Evolutionary conservation across 1,140 invertebrate species (phyloP), one percentile per base, ranked within the genome.

Genomic region (Brachionus asplanchnoidis): DNA sequence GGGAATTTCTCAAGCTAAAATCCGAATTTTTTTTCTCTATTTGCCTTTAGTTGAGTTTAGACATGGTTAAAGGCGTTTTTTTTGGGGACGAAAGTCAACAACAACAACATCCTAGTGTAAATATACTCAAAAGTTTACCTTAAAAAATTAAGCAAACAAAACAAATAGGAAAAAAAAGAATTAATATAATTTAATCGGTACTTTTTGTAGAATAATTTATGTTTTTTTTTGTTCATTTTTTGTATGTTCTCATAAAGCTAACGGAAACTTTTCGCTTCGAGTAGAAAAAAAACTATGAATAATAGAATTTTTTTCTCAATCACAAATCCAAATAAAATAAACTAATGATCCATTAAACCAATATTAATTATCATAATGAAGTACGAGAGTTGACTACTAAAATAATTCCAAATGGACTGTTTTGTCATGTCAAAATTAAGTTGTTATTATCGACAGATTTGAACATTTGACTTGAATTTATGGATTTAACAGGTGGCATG

Each of bases 291-390:
- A 73, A 17, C 68, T 17, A 73, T 73, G 68, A 73, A 73, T 73
- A 73, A 73, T 73, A 73, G 14, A 20, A 36, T 42, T 42, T 73
- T 36, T 42, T 40, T 40, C 36, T 40, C 32, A 40, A 40, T 40
- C 68, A 42, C 17, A 73, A 42, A 73, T 42, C 68, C 8, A 73
- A 73, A 68, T 40, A 73, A 73, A 73, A 73, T 42, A 73, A 73
- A 73, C 68, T 73, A 73, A 73, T 73, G 68, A 73, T 40, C 68
- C 68, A 73, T 73, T 73, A 73, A 73, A 73, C 32, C 9, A 73
- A 40, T 40, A 73, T 73, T 73, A 40, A 73, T 73, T 73, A 73
- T 73, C 40, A 73, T 73, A 73, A 73, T 73, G 32, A 73, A 73
- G 32, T 73, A 11, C 11, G 42, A n/a, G 32, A 9, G 36, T 40